phyloP scores from a whole-genome alignment of 2,888 invertebrate genomes.

The Hanleya hanleyi region DNA sequence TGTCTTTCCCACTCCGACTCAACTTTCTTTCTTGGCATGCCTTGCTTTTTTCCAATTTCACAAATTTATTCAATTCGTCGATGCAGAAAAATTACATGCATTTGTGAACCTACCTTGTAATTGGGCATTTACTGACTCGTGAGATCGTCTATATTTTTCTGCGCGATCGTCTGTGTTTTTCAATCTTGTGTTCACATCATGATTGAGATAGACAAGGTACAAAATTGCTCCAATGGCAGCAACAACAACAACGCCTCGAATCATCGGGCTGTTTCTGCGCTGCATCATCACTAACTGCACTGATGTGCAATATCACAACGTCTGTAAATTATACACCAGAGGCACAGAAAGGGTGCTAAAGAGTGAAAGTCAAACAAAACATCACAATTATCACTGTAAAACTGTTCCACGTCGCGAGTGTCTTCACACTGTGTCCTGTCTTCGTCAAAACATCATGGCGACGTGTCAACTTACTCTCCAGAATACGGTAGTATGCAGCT shows the following conservation, averaged over 20 bases:
- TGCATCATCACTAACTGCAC: slow-evolving; percentile 8
- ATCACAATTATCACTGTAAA: too few relatives aligned
- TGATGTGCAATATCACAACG: too few relatives aligned
- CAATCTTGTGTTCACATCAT: slow-evolving; percentile 27
- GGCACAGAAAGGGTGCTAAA: too few relatives aligned
- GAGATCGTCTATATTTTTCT: slow-evolving; percentile 27
- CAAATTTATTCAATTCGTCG: too few relatives aligned
- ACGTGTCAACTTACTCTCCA: background rate
- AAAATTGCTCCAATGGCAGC: background rate
- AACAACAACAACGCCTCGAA: background rate
- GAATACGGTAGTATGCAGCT: background rate
- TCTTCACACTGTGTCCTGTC: background rate
- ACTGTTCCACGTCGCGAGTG: too few relatives aligned
- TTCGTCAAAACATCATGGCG: slow-evolving; percentile 6
- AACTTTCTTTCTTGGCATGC: too few relatives aligned
- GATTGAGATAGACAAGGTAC: slow-evolving; percentile 28
- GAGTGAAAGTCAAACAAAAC: too few relatives aligned
- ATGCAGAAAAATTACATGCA: too few relatives aligned
- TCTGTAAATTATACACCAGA: too few relatives aligned
- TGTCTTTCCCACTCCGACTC: too few relatives aligned
- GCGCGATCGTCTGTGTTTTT: slow-evolving; percentile 24
- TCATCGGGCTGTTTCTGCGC: background rate
- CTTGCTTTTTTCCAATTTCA: too few relatives aligned
- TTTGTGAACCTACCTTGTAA: slow-evolving; percentile 27
- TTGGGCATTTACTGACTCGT: slow-evolving; percentile 34